A percentile compares a stretch with the other conserved stretches of the same genome.
These are phyloP conservation scores for Pantala flavescens DNA, from an alignment of 1,140 invertebrate species.

Conservation along the genomic window DNA sequence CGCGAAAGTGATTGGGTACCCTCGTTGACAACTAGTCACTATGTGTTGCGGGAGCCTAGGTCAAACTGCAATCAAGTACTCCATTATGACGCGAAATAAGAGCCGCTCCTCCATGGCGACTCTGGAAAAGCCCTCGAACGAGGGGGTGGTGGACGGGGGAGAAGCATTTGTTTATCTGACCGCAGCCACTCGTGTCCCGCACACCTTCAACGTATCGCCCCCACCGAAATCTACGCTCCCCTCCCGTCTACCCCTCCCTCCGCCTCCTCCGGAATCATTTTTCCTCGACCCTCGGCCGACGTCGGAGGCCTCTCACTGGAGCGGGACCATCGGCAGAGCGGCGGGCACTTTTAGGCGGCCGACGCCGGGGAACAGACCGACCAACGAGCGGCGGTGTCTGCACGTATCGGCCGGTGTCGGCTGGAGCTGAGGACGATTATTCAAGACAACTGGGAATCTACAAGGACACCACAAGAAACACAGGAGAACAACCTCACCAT, in stretches of 20 bases:
- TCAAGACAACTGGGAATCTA: background rate
- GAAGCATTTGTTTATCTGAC: conserved; percentile 6
- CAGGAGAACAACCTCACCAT: background rate
- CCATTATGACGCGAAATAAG: too few relatives aligned
- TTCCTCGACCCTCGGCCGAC: background rate
- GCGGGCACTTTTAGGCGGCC: background rate
- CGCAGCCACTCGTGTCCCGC: background rate
- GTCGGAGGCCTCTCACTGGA: background rate
- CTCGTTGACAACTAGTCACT: too few relatives aligned
- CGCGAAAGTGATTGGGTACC: too few relatives aligned
- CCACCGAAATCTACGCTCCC: background rate
- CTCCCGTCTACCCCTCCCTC: background rate
- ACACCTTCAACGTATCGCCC: background rate
- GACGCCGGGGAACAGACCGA: background rate
- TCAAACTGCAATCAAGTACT: too few relatives aligned
- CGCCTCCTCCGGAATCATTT: background rate
- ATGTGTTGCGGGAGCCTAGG: too few relatives aligned
- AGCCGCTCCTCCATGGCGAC: too few relatives aligned
- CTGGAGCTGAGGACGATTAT: background rate
- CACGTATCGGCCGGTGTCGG: background rate
- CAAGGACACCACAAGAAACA: background rate
- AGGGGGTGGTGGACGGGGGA: background rate
- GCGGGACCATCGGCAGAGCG: background rate
- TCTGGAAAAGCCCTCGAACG: too few relatives aligned
- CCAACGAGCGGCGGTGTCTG: background rate